Evolutionary conservation across 2,113 vertebrate genomes (phyloP).

Genomic region (Arizona elegans): DNA sequence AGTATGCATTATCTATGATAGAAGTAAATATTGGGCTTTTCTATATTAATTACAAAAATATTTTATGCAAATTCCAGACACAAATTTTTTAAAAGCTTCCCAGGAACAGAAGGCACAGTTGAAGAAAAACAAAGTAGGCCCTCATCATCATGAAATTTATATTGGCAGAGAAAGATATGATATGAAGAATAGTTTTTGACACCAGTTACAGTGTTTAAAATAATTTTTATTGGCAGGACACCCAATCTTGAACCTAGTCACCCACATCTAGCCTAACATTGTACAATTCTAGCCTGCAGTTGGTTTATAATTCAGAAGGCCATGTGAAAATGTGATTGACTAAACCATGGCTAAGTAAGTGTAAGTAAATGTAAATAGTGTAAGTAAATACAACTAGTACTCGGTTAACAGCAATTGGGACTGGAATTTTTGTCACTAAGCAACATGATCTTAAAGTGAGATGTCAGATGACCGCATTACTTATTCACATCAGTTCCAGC

Average conservation of each 20-base stretch:
- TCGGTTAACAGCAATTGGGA: neutral
- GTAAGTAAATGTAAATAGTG: neutral
- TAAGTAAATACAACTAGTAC: neutral
- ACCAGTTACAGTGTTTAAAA: neutral
- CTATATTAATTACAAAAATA: accelerated
- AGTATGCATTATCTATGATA: accelerated
- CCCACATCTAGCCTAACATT: neutral
- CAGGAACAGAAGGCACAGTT: neutral
- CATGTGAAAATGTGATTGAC: neutral
- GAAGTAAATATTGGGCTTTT: too few relatives aligned
- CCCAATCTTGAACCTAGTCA: neutral
- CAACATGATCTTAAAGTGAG: neutral
- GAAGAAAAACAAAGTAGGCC: neutral
- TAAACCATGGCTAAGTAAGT: neutral
- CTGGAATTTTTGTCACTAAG: neutral
- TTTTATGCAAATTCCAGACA: neutral
- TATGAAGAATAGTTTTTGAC: neutral
- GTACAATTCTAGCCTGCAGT: neutral
- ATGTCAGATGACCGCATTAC: neutral
- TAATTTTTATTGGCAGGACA: neutral
- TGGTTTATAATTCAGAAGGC: neutral
- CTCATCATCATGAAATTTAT: neutral
- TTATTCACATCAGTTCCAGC: neutral
- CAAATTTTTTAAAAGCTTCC: neutral
- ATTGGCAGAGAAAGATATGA: neutral